Percentiles rank a stretch among this genome's conserved stretches.
Conservation (phyloP, 2,888 invertebrate species). For the Epinotia nisella region DNA sequence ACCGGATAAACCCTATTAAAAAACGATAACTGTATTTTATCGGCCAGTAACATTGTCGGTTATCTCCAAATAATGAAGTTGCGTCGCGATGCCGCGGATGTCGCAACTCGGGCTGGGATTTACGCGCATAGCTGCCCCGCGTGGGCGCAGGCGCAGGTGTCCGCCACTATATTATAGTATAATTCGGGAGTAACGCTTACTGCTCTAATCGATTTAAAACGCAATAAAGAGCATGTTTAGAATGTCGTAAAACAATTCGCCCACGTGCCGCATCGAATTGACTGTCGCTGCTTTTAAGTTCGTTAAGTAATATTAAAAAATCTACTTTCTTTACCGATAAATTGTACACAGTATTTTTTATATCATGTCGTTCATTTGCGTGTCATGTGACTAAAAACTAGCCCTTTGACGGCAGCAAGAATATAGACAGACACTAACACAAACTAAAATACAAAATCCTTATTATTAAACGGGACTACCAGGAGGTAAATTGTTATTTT, state of each 20-base stretch:
- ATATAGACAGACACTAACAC: no score
- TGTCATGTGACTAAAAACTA: no score
- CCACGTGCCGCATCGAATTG: constrained; percentile 1
- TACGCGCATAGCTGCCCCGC: constrained; percentile 49
- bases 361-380: background rate
- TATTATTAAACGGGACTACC: no score
- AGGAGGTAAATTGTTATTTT: no score
- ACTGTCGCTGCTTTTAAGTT: background rate
- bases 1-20: constrained; percentile 35
- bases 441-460: no score
- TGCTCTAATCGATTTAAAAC: constrained; percentile 42
- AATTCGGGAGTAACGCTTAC: constrained; percentile 39
- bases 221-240: constrained; percentile 23
- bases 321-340: constrained; percentile 10
- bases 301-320: constrained; percentile 14
- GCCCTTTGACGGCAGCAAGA: background rate
- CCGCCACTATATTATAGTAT: background rate
- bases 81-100: constrained; percentile 27
- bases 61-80: constrained; percentile 39
- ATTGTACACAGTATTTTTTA: constrained; percentile 8
- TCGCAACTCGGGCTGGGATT: constrained; percentile 47
- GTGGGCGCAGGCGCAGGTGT: constrained; percentile 49
- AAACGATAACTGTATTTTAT: constrained; percentile 36
- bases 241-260: constrained; percentile 37
- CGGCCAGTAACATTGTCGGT: constrained; percentile 31